Conservation (phyloP, 2,797 vertebrate species). For the Gymnocypris eckloni region DNA sequence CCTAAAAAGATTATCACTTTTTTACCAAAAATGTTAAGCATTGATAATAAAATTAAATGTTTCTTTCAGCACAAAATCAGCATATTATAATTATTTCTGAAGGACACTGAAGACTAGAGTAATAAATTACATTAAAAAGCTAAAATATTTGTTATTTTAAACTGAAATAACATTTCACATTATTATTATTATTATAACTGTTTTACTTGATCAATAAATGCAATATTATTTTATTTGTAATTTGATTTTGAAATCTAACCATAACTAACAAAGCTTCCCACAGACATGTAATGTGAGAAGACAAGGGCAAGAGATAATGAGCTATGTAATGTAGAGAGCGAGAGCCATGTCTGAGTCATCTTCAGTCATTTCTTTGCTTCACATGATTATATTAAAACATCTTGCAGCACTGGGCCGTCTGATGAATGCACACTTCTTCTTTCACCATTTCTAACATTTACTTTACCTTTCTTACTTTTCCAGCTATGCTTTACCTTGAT, state of each 20-base stretch:
- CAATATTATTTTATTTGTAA: not conserved
- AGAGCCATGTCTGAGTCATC: not conserved
- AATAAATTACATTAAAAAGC: not conserved
- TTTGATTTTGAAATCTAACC: slow-evolving; percentile 35
- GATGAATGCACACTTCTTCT: slow-evolving; percentile 17
- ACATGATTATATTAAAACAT: not conserved
- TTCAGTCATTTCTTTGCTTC: not conserved
- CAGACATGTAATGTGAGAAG: not conserved
- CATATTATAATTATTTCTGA: not conserved
- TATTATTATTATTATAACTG: not conserved
- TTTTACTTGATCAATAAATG: not conserved
- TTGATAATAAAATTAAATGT: not conserved
- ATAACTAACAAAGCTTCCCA: slow-evolving; percentile 50
- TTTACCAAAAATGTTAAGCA: not conserved
- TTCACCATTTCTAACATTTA: slow-evolving; percentile 38
- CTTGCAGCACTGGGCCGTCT: slow-evolving; percentile 29
- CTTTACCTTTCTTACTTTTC: slow-evolving; percentile 19
- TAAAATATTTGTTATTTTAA: not conserved
- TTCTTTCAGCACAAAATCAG: not conserved
- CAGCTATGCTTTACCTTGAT: slow-evolving; percentile 21
- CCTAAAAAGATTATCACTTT: not conserved
- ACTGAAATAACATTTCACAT: not conserved
- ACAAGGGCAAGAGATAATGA: not conserved
- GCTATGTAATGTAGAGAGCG: not conserved
- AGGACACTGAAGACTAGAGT: not conserved